phyloP scores from a whole-genome alignment of 2,797 vertebrate genomes.

The Helicolenus hilgendorfi region DNA sequence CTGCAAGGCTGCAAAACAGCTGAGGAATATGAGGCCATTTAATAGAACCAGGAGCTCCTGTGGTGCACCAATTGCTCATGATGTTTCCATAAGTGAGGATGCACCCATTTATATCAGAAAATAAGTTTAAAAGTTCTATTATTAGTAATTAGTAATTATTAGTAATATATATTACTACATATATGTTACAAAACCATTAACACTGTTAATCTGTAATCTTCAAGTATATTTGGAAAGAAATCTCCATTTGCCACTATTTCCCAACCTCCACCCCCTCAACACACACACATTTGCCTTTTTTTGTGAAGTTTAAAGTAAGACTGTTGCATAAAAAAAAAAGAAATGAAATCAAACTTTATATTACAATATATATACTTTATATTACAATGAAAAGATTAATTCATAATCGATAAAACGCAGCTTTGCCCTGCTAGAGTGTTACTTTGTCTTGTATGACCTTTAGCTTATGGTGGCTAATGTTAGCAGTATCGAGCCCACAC shows the following conservation, averaged over 20 bases:
- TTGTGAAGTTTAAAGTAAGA: background rate
- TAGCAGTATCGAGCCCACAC: background rate
- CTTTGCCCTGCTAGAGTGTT: background rate
- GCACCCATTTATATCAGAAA: too few species aligned
- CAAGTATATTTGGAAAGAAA: too few species aligned
- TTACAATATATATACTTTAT: too few species aligned
- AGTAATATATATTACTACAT: too few species aligned
- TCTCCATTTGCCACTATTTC: too few species aligned
- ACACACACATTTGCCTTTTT: background rate
- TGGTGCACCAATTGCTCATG: background rate
- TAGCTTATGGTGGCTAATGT: background rate
- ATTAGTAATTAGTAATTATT: too few species aligned
- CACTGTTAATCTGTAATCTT: too few species aligned
- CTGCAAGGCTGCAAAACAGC: background rate
- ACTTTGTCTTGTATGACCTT: background rate
- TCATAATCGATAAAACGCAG: background rate
- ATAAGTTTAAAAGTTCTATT: too few species aligned
- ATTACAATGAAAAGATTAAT: background rate
- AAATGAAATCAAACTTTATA: background rate
- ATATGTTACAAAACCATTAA: too few species aligned
- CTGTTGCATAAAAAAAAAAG: background rate
- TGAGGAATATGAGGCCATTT: slow-evolving; percentile 4
- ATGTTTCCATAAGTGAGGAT: too few species aligned
- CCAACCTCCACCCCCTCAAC: too few species aligned
- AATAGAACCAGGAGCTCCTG: background rate